Evolutionary conservation across 2,888 invertebrate species (phyloP), one percentile per base, ranked within the genome.

Genomic region (Chrysina gloriosa): DNA sequence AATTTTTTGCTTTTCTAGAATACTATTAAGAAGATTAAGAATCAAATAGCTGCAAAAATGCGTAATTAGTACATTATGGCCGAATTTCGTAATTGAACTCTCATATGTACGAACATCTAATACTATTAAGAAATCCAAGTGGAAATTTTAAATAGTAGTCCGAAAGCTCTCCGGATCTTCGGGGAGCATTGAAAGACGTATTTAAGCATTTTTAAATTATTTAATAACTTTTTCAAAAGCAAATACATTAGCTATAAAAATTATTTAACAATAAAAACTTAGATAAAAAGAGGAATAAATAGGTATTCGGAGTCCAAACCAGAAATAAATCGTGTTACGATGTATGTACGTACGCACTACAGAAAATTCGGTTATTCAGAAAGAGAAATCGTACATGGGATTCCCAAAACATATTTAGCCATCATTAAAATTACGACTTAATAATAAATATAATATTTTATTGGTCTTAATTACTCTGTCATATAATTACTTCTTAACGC

Each of bases 191-290:
- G 19, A 68, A 68, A 63, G 45, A 31, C 48, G n/a, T 7, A 45
- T 9, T 63, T 19, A 68, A 68, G 68, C 68, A 52, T 67, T 67
- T 69, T 63, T 48, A 69, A 69, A 69, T 69, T 42, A 69, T 69
- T 69, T 69, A 66, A 63, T 66, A 67, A 67, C 61, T 56, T 45
- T 61, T 63, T 63, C 61, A 63, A 69, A 69, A 69, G 69, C 69
- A 69, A 69, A 69, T 69, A 69, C 69, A 69, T 63, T 61, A 54
- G 66, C 69, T 69, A 68, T 68, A 68, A 56, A 65, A 65, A 64
- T 68, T 52, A 50, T 50, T 52, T 65, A 65, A 56, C 54, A 48
- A 48, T 61, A 61, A 19, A 50, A 67, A 67, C 58, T 58, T 67
- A 58, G 21, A 56, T 36, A 34, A 58, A 61, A 39, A 42, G 16